Conservation (phyloP, 2,888 invertebrate species). For the Tricholauxania praeusta region DNA sequence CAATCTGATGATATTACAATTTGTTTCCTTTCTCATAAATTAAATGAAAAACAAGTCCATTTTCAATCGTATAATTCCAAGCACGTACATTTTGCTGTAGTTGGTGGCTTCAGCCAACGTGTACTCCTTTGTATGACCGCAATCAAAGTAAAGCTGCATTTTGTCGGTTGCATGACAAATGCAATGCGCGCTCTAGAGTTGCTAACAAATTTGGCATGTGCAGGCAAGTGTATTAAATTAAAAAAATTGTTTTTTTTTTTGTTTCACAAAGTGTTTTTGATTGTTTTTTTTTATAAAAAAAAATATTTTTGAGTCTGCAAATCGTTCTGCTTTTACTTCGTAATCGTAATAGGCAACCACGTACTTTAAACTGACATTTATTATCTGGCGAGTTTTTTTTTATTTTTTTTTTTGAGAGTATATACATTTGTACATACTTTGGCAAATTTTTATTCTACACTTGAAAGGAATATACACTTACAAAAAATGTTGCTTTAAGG, state of each 20-base stretch:
- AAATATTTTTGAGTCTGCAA: neutral
- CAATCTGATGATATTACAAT: no score
- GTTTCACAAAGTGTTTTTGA: no score
- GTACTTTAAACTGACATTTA: conserved; percentile 50
- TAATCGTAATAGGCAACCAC: conserved; percentile 44
- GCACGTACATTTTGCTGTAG: neutral
- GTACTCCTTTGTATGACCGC: conserved; percentile 12
- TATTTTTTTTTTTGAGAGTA: no score
- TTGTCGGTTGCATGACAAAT: neutral
- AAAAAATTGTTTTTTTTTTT: neutral
- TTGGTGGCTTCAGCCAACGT: neutral
- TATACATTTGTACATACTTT: no score
- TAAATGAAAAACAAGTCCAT: no score
- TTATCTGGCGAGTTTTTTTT: conserved; percentile 38
- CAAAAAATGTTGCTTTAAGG: no score
- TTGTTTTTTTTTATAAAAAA: neutral
- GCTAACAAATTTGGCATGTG: neutral
- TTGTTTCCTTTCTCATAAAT: no score
- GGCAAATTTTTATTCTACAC: no score
- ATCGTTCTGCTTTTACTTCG: conserved; percentile 29
- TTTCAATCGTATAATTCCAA: no score
- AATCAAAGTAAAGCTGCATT: conserved; percentile 18
- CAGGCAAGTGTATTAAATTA: conserved; percentile 13
- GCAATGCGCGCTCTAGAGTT: neutral
- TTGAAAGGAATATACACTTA: no score